These are phyloP conservation scores for Malacoctenus gilli DNA, from an alignment of 2,797 vertebrate species.

Conservation along the genomic window DNA sequence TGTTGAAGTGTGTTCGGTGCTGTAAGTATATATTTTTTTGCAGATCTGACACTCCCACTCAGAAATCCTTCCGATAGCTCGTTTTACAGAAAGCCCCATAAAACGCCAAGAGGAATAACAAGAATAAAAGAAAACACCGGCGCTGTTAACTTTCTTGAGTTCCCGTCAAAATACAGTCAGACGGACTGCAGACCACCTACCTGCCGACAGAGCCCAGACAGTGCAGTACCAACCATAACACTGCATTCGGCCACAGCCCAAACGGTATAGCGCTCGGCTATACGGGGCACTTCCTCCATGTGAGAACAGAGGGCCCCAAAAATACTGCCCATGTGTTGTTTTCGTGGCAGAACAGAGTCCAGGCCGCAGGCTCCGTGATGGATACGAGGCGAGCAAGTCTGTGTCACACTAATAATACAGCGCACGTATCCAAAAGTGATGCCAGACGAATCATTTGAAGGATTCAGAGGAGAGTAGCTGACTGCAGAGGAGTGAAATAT, in stretches of 20 bases:
- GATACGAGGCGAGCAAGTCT: constrained; percentile 24
- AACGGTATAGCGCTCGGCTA: constrained; percentile 33
- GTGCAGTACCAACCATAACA: constrained; percentile 58
- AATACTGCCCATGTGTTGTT: constrained; percentile 28
- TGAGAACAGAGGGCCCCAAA: constrained; percentile 9
- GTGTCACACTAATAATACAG: constrained; percentile 27
- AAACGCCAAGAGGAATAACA: background rate
- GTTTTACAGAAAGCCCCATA: background rate
- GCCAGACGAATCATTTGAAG: constrained; percentile 34
- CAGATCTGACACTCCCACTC: no score
- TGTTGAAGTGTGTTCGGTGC: background rate
- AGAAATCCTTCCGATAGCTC: background rate
- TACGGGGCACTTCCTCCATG: constrained; percentile 36
- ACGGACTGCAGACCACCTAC: constrained; percentile 57
- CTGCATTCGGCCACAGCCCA: constrained; percentile 34
- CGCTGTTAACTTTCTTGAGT: constrained; percentile 32
- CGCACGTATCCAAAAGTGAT: constrained; percentile 18
- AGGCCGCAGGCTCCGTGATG: constrained; percentile 34
- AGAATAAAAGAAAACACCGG: background rate
- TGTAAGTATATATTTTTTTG: background rate
- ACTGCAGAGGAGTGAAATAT: constrained; percentile 26
- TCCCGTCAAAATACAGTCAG: constrained; percentile 43
- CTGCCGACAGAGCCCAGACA: constrained; percentile 56
- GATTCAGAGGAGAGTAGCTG: constrained; percentile 35
- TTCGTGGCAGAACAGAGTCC: constrained; percentile 43